Conservation (phyloP, 2,113 vertebrate genomes). For the Mystacornis crossleyi region DNA sequence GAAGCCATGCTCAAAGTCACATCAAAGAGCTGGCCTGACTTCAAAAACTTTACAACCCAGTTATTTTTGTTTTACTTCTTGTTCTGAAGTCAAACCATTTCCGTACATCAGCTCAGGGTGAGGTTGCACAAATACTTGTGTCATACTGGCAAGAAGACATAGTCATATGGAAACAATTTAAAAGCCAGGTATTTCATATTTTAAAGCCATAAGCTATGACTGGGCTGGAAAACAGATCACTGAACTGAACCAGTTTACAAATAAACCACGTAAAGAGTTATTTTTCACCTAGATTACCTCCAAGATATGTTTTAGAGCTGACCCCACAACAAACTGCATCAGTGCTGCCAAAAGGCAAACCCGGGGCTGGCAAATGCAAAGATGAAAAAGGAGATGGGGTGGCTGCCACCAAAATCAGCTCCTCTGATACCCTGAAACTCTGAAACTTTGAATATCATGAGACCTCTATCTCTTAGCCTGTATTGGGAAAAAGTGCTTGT, state of each 20-base stretch:
- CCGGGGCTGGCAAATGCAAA: not conserved
- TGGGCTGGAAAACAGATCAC: not conserved
- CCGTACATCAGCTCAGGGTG: accelerated
- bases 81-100: not conserved
- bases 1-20: not conserved
- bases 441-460: not conserved
- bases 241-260: not conserved
- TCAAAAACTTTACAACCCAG: not conserved
- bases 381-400: not conserved
- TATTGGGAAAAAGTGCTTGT: not conserved
- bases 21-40: not conserved
- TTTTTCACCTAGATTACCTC: not conserved
- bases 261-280: not conserved
- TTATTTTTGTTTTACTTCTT: not conserved
- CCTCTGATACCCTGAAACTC: not conserved
- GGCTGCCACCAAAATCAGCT: not conserved
- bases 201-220: not conserved
- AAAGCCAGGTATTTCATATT: not conserved
- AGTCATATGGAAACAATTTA: not conserved
- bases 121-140: not conserved
- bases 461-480: not conserved
- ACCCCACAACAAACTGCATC: not conserved
- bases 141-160: not conserved
- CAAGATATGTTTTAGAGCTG: not conserved
- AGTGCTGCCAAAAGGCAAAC: not conserved